Base-by-base conservation (phyloP, 2,797 vertebrate species). In the Macroramphosus scolopax region DNA sequence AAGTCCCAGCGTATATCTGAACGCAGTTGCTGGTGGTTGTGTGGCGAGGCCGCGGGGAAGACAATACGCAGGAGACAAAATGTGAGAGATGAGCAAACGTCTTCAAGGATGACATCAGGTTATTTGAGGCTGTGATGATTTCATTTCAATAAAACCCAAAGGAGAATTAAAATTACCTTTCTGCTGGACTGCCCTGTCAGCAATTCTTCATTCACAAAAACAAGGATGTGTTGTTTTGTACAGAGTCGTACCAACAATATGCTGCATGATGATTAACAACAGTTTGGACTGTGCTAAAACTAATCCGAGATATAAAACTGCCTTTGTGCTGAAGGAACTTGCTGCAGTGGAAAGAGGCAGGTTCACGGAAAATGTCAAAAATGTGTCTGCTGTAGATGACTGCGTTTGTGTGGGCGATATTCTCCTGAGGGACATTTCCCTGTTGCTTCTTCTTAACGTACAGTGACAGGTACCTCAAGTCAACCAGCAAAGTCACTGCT, bases 381-480 rank as follows among this genome's bases (percentile, higher is more conserved):
- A 68, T 41, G 46, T 51, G 52, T 47, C 57, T 63, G 40, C 53
- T 51, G 37, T 44, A 43, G 48, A 67, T 24, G 40, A 53, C 68
- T 63, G 35, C 54, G 58, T 69, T 54, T 62, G 38, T 73, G 71
- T 68, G 61, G 77, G 71, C 51, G 51, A 75, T 55, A 17, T 41
- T 52, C 39, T 74, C 68, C 63, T 35, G 5, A 53, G 64, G 75
- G 67, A 75, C 40, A 68, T 22, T 80, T 9, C 75, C 57, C 39
- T 46, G 55, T 60, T 50, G n/a, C n/a, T 10, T 69, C 63, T 54
- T 57, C 20, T 29, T 80, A 80, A 84, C 68, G 39, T 64, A 62
- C 59, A 71, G 45, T 49, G 77, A 82, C 78, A 48, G 75, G 59
- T 65, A 67, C 68, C 68, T 67, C 60, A 65, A 80, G 63, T 75